phyloP scores from a whole-genome alignment of 92 coral and sea anemone species.

The Scolanthus callimorphus region DNA sequence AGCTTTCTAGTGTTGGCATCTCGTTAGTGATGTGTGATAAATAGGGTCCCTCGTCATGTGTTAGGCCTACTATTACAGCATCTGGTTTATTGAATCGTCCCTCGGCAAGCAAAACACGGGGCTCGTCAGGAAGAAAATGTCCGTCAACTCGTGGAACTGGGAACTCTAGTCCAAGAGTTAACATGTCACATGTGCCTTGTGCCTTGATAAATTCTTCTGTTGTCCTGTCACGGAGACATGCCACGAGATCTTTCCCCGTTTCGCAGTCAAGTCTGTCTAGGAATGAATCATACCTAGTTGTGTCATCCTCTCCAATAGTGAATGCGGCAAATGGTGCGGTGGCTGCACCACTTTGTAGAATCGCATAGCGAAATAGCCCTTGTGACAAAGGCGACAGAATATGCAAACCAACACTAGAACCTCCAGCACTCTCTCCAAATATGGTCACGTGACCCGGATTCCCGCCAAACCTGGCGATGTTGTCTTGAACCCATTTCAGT shows the following conservation, averaged over 20 bases:
- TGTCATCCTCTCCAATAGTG: not conserved
- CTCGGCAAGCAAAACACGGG: conserved; percentile 1
- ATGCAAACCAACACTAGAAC: conserved; percentile 8
- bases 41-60: conserved; percentile 4
- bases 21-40: not conserved
- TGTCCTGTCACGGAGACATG: not conserved
- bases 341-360: conserved; percentile 12
- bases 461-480: too few species aligned
- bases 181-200: not conserved
- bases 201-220: not conserved
- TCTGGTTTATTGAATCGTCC: conserved; percentile 5
- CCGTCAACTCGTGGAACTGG: conserved; percentile 10
- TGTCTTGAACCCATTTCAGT: too few species aligned
- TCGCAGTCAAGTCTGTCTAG: conserved; percentile 1
- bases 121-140: conserved; percentile 4
- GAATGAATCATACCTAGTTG: not conserved
- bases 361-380: conserved; percentile 10
- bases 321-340: conserved; percentile 3
- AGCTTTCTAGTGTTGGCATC: not conserved
- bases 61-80: conserved; percentile 1
- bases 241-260: not conserved
- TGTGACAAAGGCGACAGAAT: conserved; percentile 8
- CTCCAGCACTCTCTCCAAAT: conserved; percentile 15
- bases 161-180: not conserved
- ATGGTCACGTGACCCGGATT: conserved; percentile 9